phyloP scores from a whole-genome alignment of 2,888 invertebrate genomes.

The Geophilus truncorum region DNA sequence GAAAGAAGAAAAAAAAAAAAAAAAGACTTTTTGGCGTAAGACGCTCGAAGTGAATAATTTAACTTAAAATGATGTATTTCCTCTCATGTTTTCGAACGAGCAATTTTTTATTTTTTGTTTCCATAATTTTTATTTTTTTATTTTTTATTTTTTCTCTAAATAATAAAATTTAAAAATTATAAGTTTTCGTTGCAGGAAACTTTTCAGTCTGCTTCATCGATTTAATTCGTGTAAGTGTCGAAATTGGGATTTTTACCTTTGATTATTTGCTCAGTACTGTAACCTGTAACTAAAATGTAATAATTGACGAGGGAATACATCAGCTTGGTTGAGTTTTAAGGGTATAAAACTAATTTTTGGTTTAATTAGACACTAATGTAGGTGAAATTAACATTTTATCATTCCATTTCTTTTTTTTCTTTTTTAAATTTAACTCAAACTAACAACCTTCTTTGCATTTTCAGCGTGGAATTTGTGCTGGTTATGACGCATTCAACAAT shows the following conservation, averaged over 20 bases:
- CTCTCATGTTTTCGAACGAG: not conserved
- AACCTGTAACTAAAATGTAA: not conserved
- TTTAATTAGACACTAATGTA: too few species aligned
- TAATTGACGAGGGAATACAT: not conserved
- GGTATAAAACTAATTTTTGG: not conserved
- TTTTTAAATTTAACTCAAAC: not conserved
- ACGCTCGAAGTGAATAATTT: too few species aligned
- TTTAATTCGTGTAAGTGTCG: not conserved
- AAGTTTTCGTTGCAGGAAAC: not conserved
- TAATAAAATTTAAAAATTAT: not conserved
- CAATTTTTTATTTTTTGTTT: not conserved
- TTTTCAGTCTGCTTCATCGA: not conserved
- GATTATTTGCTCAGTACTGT: not conserved
- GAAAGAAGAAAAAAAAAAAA: not conserved
- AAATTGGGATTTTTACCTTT: not conserved
- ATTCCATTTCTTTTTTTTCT: not conserved
- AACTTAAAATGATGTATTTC: not conserved
- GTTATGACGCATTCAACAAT: constrained; percentile 43
- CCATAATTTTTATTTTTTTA: not conserved
- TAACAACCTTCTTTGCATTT: constrained; percentile 35
- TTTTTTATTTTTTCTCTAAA: not conserved
- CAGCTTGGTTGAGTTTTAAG: not conserved
- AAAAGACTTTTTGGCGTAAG: too few species aligned
- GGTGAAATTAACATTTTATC: too few species aligned
- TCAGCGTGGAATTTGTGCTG: constrained; percentile 43